These are phyloP conservation scores for Hyles vespertilio DNA, from an alignment of 1,140 invertebrate species.

Conservation along the genomic window DNA sequence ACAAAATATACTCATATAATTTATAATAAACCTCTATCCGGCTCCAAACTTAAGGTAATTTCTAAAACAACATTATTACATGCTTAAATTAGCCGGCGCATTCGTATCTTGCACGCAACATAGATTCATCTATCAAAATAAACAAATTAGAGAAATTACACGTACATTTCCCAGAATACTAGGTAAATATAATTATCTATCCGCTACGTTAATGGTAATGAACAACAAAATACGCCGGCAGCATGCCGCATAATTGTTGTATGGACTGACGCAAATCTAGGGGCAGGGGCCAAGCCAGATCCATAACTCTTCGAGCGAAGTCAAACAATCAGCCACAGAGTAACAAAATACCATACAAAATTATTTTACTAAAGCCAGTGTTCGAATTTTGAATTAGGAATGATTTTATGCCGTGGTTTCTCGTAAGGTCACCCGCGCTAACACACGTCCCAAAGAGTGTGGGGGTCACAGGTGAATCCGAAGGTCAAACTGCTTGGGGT, in stretches of 20 bases:
- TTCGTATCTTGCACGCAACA: too few relatives aligned
- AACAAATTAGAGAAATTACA: too few relatives aligned
- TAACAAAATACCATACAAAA: conserved; percentile 13
- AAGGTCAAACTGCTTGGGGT: conserved; percentile 40
- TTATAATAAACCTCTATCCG: too few relatives aligned
- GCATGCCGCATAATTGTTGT: conserved; percentile 59
- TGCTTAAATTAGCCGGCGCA: too few relatives aligned
- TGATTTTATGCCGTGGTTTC: conserved; percentile 11
- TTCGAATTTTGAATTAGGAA: conserved; percentile 2
- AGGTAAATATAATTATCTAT: conserved; percentile 14
- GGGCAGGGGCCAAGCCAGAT: conserved; percentile 55
- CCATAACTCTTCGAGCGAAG: conserved; percentile 43
- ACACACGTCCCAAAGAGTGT: conserved; percentile 39
- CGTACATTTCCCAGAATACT: conserved; percentile 6
- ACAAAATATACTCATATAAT: too few relatives aligned
- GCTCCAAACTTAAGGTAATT: too few relatives aligned
- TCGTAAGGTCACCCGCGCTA: conserved; percentile 31
- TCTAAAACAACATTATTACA: too few relatives aligned
- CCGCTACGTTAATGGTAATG: conserved; percentile 43
- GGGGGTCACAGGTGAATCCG: conserved; percentile 36
- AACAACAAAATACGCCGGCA: conserved; percentile 44
- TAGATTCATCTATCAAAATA: too few relatives aligned
- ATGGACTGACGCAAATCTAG: conserved; percentile 55
- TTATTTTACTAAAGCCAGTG: conserved; percentile 13
- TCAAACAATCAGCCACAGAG: conserved; percentile 18